These are phyloP conservation scores for Elephas maximus DNA, from an alignment of 2,113 vertebrate species.

Conservation along the genomic window DNA sequence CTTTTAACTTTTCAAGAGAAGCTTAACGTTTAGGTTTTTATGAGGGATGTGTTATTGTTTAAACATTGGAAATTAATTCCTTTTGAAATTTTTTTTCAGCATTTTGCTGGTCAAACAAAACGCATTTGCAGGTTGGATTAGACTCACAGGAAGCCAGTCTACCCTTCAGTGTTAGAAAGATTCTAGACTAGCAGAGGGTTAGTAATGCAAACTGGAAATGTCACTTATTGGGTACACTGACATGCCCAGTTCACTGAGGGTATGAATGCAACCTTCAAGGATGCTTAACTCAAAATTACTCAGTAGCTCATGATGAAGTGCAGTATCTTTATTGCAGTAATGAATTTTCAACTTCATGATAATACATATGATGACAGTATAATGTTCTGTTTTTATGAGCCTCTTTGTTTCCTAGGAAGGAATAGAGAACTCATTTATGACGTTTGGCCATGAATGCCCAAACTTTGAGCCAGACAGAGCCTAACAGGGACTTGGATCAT, in stretches of 20 bases:
- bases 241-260: background rate
- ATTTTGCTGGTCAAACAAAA: background rate
- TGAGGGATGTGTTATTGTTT: background rate
- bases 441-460: background rate
- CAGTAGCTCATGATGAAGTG: background rate
- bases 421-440: background rate
- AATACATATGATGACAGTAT: background rate
- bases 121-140: background rate
- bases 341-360: background rate
- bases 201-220: background rate
- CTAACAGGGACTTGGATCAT: background rate
- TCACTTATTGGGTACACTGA: background rate
- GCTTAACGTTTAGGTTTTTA: background rate
- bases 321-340: background rate
- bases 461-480: background rate
- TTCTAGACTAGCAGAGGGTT: background rate
- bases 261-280: background rate
- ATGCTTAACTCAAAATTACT: background rate
- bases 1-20: conserved; percentile 20
- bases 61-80: background rate
- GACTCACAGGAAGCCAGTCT: background rate
- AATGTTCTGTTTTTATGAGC: background rate
- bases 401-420: background rate
- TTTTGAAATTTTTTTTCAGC: background rate
- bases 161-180: background rate